Base-by-base conservation (phyloP, 2,888 invertebrate genomes). In the Galerucella pusilla region DNA sequence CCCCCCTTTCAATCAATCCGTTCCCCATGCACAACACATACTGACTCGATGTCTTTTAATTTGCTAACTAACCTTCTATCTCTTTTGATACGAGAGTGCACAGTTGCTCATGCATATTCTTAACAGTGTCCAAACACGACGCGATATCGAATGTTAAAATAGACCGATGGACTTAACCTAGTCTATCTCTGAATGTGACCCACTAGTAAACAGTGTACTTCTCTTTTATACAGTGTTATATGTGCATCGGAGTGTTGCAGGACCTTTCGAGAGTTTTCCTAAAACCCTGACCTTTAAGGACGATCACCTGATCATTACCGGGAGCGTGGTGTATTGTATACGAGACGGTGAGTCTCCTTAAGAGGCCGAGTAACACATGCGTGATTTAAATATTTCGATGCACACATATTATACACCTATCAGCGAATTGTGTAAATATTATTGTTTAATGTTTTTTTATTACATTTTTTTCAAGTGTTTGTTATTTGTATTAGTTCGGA, bases 41-140 rank as follows among this genome's bases (percentile, higher is more conserved):
- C 64, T 63, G 71, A 73, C 63, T 73, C 75, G 72, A 75, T 74
- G 74, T 78, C 78, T 78, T 49, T 70, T 78, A 75, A 74, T 81
- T 79, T 79, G 81, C 79, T 83, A 83, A 84, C 80, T 83, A 83
- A 84, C 84, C 84, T 85, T 84, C 84, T 82, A 83, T 84, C 82
- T 82, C 81, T 80, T 76, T 79, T 82, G 81, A 82, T 81, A 80
- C 82, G 80, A 80, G 80, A 80, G 80, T 79, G 74, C 76, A 78
- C 79, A 82, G 81, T 80, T 75, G 81, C 70, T 78, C 82, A 83
- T 78, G 57, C 75, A 75, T 69, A 66, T 73, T 66, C 77, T 69
- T 68, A 16, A 64, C 68, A 65, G 63, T 69, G 57, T 16, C 66
- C 69, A 63, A 64, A 54, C 68, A 64, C 71, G 66, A 74, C 61